These are phyloP conservation scores for Seladonia tumulorum DNA, from an alignment of 2,888 invertebrate species.

Conservation along the genomic window DNA sequence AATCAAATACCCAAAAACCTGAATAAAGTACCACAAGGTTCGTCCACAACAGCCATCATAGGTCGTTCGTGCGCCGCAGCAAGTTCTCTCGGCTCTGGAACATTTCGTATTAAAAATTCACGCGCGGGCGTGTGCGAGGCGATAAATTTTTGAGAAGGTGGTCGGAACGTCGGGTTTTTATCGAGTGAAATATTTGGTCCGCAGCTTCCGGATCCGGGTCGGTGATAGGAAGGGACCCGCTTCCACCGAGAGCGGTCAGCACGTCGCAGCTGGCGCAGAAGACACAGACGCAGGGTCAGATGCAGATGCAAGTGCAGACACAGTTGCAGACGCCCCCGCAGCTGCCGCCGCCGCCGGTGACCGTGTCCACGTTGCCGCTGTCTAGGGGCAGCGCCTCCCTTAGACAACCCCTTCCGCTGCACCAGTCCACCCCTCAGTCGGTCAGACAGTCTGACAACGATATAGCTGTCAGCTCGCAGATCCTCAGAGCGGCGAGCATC, in stretches of 20 bases:
- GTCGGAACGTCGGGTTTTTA: neutral
- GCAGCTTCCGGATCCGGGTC: constrained; percentile 90
- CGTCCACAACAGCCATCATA: neutral
- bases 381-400: constrained; percentile 71
- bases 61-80: neutral
- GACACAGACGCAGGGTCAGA: constrained; percentile 74
- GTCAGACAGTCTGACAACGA: constrained; percentile 65
- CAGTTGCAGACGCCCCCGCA: neutral
- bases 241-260: constrained; percentile 84
- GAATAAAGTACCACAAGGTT: neutral
- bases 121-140: no score
- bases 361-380: constrained; percentile 78
- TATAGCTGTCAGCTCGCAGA: constrained; percentile 60
- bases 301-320: constrained; percentile 52
- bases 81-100: neutral
- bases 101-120: neutral
- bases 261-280: constrained; percentile 80
- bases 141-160: neutral
- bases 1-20: neutral
- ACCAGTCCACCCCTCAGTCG: constrained; percentile 72
- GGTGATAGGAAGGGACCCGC: constrained; percentile 87
- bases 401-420: constrained; percentile 71
- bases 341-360: constrained; percentile 79
- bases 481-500: constrained; percentile 73
- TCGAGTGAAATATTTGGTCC: constrained; percentile 76